These are phyloP conservation scores for Hybognathus amarus DNA, from an alignment of 2,797 vertebrate genomes.

Conservation along the genomic window DNA sequence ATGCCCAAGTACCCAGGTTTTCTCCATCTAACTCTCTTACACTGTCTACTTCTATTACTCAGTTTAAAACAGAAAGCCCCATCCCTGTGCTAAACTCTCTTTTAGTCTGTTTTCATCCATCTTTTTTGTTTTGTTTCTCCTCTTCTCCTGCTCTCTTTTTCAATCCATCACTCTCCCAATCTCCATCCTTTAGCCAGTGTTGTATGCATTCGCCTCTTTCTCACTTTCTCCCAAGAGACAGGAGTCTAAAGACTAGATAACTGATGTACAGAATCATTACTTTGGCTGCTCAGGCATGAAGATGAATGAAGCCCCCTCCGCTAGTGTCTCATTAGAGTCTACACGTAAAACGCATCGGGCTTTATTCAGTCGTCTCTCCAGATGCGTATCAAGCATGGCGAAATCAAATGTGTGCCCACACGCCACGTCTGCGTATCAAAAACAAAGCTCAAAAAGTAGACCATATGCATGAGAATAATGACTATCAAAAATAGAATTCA, in stretches of 20 bases:
- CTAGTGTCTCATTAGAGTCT: conserved; percentile 61
- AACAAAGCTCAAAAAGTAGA: conserved; percentile 39
- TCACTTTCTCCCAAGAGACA: conserved; percentile 66
- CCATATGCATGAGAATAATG: conserved; percentile 38
- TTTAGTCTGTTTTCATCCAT: conserved; percentile 10
- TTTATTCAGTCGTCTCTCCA: conserved; percentile 36
- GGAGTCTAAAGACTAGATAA: conserved; percentile 81
- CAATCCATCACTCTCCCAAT: conserved; percentile 32
- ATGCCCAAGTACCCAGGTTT: conserved; percentile 61
- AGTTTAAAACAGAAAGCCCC: conserved; percentile 9
- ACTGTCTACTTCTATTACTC: conserved; percentile 39
- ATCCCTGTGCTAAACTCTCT: conserved; percentile 2
- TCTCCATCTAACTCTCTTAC: conserved; percentile 60
- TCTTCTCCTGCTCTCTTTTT: conserved; percentile 49
- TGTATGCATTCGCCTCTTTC: conserved; percentile 22
- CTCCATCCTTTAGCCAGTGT: conserved; percentile 7
- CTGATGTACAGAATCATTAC: conserved; percentile 81
- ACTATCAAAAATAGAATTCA: conserved; percentile 54
- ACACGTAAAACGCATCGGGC: conserved; percentile 21
- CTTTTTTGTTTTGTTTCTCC: conserved; percentile 58
- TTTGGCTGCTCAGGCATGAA: conserved; percentile 73
- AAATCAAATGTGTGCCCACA: conserved; percentile 45
- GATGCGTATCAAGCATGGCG: conserved; percentile 2
- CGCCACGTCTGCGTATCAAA: conserved; percentile 22
- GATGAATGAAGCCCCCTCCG: conserved; percentile 72